These are phyloP conservation scores for Scytalopus superciliaris DNA, from an alignment of 2,113 vertebrate species.

Conservation along the genomic window DNA sequence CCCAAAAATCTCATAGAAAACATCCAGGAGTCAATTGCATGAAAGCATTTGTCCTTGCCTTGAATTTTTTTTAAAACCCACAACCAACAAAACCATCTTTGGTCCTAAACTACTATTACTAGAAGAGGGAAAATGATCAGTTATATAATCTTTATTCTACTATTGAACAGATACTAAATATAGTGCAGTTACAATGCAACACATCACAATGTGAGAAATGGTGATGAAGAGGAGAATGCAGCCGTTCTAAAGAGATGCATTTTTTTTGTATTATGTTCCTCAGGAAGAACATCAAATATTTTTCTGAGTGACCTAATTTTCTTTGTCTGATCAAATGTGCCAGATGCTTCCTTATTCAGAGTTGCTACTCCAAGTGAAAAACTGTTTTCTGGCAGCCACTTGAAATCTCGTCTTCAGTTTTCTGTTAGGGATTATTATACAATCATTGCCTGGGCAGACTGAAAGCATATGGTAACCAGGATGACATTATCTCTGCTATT, in stretches of 20 bases:
- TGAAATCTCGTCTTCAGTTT: slow-evolving; percentile 60
- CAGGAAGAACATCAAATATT: slow-evolving; percentile 60
- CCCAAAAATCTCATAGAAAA: not conserved
- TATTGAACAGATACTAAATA: slow-evolving; percentile 37
- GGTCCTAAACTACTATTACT: slow-evolving; percentile 7
- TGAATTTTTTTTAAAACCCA: not conserved
- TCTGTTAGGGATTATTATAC: slow-evolving; percentile 64
- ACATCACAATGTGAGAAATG: slow-evolving; percentile 12
- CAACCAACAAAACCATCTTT: not conserved
- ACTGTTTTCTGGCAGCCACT: slow-evolving; percentile 65
- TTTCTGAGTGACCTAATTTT: slow-evolving; percentile 69
- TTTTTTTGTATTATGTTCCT: slow-evolving; percentile 53
- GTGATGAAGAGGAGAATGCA: not conserved
- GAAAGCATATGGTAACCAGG: slow-evolving; percentile 56
- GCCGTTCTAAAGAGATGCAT: not conserved
- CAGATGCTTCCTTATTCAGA: slow-evolving; percentile 70
- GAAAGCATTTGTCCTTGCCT: not conserved
- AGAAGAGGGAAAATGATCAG: not conserved
- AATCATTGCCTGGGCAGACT: slow-evolving; percentile 55
- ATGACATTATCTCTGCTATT: slow-evolving; percentile 40
- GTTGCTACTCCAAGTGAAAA: slow-evolving; percentile 66
- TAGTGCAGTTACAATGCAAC: slow-evolving; percentile 27
- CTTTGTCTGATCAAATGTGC: slow-evolving; percentile 68
- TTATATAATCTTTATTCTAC: slow-evolving; percentile 42
- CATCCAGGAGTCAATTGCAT: not conserved